A percentile compares a stretch with the other conserved stretches of the same genome.
Evolutionary conservation across 2,797 vertebrate species (phyloP).

Genomic region (Hemibagrus guttatus): DNA sequence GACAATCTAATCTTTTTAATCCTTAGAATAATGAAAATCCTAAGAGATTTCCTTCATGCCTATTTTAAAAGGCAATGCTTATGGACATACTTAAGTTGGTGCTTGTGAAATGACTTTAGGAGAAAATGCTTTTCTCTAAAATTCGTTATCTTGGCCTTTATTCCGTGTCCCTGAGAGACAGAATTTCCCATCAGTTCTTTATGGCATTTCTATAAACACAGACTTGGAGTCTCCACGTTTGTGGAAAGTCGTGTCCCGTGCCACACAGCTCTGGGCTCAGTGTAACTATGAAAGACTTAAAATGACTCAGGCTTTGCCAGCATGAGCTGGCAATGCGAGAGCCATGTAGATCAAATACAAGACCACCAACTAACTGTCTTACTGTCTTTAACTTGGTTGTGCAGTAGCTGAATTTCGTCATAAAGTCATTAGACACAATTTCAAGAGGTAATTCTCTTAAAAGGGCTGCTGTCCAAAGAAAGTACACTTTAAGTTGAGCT

Average conservation of each 20-base stretch:
- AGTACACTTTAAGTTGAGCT: neutral
- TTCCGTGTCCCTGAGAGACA: slow-evolving; percentile 47
- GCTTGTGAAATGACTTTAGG: slow-evolving; percentile 10
- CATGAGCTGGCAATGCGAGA: slow-evolving; percentile 17
- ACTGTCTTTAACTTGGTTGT: neutral
- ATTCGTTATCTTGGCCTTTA: slow-evolving; percentile 45
- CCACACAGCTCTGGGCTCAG: slow-evolving; percentile 66
- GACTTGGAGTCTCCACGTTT: slow-evolving; percentile 52
- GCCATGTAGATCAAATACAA: slow-evolving; percentile 40
- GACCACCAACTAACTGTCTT: slow-evolving; percentile 40
- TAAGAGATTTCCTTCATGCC: neutral
- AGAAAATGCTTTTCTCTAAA: slow-evolving; percentile 43
- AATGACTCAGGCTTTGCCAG: slow-evolving; percentile 64
- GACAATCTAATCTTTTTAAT: neutral
- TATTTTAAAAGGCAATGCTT: neutral
- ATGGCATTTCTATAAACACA: slow-evolving; percentile 61
- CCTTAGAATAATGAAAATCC: neutral
- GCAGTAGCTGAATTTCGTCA: neutral
- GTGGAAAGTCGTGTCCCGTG: slow-evolving; percentile 73
- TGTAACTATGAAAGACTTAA: slow-evolving; percentile 71
- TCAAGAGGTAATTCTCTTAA: neutral
- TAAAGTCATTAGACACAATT: neutral
- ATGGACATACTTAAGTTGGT: neutral
- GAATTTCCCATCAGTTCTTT: slow-evolving; percentile 70
- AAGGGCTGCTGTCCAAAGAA: neutral